These are phyloP conservation scores for Galbula dea DNA, from an alignment of 2,113 vertebrate genomes.

Conservation along the genomic window DNA sequence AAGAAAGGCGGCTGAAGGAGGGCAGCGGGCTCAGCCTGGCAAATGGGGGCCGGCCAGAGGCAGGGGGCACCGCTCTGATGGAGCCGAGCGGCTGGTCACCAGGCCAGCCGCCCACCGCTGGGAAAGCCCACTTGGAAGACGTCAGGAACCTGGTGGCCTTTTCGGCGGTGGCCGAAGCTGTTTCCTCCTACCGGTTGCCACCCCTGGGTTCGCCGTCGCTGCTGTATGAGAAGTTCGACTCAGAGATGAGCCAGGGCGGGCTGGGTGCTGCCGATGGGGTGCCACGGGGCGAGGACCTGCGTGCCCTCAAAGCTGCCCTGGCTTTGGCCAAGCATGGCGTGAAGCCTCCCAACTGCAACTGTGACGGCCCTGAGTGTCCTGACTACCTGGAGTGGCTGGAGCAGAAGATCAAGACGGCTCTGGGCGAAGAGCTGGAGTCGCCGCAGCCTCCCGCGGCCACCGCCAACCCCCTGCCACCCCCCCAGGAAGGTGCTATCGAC, in stretches of 20 bases:
- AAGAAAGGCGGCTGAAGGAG: conserved; percentile 84
- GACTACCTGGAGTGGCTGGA: conserved; percentile 98
- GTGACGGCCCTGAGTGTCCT: conserved; percentile 93
- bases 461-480: neutral
- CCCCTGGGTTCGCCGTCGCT: conserved; percentile 40
- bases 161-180: conserved; percentile 84
- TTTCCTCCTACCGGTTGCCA: conserved; percentile 77
- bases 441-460: neutral
- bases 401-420: conserved; percentile 89
- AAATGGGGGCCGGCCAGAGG: conserved; percentile 84
- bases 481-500: conserved; percentile 40
- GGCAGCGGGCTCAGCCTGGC: conserved; percentile 72
- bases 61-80: conserved; percentile 69
- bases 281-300: conserved; percentile 80
- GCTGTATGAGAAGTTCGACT: conserved; percentile 90
- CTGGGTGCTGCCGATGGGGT: conserved; percentile 32
- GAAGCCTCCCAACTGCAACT: conserved; percentile 94
- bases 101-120: conserved; percentile 57
- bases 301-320: conserved; percentile 86
- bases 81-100: conserved; percentile 60
- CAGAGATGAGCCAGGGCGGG: conserved; percentile 82
- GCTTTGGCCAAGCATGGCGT: conserved; percentile 88
- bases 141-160: conserved; percentile 92
- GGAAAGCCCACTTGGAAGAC: conserved; percentile 83
- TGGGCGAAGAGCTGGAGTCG: conserved; percentile 54